Evolutionary conservation across 2,113 vertebrate genomes (phyloP).

Genomic region (Austrofundulus limnaeus): DNA sequence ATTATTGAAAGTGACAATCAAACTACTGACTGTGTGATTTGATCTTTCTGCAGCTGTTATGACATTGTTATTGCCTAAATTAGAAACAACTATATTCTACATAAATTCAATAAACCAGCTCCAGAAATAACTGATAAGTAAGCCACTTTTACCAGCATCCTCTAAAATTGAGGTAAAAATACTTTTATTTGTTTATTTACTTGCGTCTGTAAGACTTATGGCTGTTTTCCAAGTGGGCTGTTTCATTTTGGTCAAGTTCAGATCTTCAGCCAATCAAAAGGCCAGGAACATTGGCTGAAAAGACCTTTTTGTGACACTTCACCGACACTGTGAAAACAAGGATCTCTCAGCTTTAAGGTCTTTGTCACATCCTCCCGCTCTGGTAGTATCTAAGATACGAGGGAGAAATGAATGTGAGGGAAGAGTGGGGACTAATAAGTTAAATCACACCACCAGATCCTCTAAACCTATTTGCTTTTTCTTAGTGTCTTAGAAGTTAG

Average conservation of each 20-base stretch:
- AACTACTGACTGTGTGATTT: conserved; percentile 3
- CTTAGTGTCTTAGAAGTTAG: too few relatives aligned
- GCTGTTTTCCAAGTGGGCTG: neutral
- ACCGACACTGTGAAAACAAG: neutral
- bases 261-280: neutral
- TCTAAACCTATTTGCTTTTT: too few relatives aligned
- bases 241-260: neutral
- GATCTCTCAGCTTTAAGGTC: neutral
- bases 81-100: neutral
- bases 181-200: neutral
- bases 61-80: neutral
- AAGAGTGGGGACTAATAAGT: neutral
- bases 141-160: too few relatives aligned
- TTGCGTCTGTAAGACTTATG: neutral
- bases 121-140: neutral
- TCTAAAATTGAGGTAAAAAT: too few relatives aligned
- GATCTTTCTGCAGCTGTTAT: neutral
- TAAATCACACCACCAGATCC: too few relatives aligned
- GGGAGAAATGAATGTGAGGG: neutral
- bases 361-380: neutral
- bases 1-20: neutral
- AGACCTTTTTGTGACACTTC: neutral
- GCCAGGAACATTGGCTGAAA: neutral
- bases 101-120: neutral
- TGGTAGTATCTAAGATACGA: neutral